Conservation (phyloP, 2,888 invertebrate genomes). For the Epinotia bilunana region DNA sequence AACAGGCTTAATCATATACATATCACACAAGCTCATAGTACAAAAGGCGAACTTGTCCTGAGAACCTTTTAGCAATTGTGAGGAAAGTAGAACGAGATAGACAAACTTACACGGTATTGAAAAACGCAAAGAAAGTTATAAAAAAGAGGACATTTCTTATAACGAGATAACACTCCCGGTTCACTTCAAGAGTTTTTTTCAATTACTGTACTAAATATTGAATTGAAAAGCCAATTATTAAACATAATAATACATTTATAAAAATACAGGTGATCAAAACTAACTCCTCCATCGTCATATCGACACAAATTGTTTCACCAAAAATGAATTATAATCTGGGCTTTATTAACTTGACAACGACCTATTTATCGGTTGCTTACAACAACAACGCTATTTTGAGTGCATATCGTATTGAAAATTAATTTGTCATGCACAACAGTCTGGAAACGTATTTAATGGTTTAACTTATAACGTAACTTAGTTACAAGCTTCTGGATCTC, state of each 20-base stretch:
- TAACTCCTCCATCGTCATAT: conserved; percentile 5
- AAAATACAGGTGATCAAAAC: neutral
- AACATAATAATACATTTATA: neutral
- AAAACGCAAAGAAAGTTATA: too few species aligned
- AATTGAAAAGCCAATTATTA: neutral
- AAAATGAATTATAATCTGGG: conserved; percentile 16
- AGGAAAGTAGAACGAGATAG: too few species aligned
- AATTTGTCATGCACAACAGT: neutral
- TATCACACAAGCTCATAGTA: too few species aligned
- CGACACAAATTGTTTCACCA: conserved; percentile 11
- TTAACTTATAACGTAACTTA: neutral
- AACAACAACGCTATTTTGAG: conserved; percentile 25
- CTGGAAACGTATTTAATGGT: neutral
- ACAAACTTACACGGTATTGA: too few species aligned
- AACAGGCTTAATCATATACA: too few species aligned
- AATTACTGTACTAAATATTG: too few species aligned
- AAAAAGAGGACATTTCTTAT: too few species aligned
- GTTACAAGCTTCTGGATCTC: neutral
- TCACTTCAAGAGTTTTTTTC: too few species aligned
- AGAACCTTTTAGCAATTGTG: too few species aligned
- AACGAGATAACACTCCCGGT: too few species aligned
- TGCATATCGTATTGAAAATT: conserved; percentile 21
- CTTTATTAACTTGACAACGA: conserved; percentile 33
- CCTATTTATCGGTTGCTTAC: conserved; percentile 9
- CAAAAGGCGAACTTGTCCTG: too few species aligned